A percentile compares a stretch with the other conserved stretches of the same genome.
Evolutionary conservation across 92 coral and sea anemone species (phyloP).

Genomic region (Plumapathes pennacea): DNA sequence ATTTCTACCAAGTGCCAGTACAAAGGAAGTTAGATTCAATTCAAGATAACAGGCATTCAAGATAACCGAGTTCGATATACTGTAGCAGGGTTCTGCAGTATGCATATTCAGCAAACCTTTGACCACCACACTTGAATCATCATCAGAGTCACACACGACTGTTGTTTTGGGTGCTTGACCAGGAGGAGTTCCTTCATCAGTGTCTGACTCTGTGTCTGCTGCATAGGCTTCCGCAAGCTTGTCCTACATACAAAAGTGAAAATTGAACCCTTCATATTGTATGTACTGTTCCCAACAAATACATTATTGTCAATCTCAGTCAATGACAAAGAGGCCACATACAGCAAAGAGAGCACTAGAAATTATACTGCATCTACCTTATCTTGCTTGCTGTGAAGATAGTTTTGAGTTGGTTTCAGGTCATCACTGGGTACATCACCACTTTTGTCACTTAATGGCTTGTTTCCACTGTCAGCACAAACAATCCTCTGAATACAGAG

Average conservation of each 20-base stretch:
- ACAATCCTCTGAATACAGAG: conserved; percentile 1
- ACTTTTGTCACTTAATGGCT: neutral
- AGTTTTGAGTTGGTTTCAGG: conserved; percentile 3
- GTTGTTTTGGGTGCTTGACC: conserved; percentile 23
- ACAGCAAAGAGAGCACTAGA: neutral
- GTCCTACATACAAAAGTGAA: too few species aligned
- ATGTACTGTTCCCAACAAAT: too few species aligned
- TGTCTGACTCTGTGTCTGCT: conserved; percentile 91
- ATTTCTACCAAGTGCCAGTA: too few species aligned
- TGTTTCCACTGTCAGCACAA: conserved; percentile 8
- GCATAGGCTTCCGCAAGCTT: conserved; percentile 70
- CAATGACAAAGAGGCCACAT: too few species aligned
- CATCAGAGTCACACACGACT: conserved; percentile 58
- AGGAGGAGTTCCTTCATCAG: conserved; percentile 67
- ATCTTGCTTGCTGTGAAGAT: conserved; percentile 9
- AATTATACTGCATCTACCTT: conserved; percentile 4
- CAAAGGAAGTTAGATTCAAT: too few species aligned
- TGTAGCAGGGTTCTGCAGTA: too few species aligned
- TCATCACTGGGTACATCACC: conserved; percentile 6
- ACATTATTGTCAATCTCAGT: too few species aligned
- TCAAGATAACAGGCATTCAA: too few species aligned
- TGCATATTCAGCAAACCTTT: neutral
- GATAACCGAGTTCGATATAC: too few species aligned
- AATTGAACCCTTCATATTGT: too few species aligned
- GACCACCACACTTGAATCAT: too few species aligned